Evolutionary conservation across 2,113 vertebrate genomes (phyloP).

Genomic region (Colistium nudipinnis): DNA sequence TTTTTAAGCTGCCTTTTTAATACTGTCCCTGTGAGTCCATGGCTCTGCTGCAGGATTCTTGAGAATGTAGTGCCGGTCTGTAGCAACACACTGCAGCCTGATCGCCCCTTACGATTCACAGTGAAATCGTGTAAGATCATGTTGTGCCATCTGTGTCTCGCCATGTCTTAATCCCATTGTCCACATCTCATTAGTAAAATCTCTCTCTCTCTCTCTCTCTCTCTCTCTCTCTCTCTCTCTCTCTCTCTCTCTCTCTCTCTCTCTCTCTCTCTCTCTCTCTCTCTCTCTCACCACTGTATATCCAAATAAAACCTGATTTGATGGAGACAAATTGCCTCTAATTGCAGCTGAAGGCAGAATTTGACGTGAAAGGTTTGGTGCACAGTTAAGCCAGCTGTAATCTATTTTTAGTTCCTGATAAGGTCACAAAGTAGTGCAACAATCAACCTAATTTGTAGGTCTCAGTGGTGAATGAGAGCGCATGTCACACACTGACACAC

Average conservation of each 20-base stretch:
- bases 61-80: constrained; percentile 42
- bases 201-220: background rate
- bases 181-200: background rate
- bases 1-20: constrained; percentile 48
- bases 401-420: background rate
- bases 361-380: background rate
- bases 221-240: too few species aligned
- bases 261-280: too few species aligned
- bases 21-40: constrained; percentile 50
- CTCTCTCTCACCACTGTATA: too few species aligned
- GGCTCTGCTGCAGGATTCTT: constrained; percentile 51
- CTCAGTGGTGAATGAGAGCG: constrained; percentile 24
- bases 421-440: background rate
- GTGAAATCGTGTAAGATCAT: background rate
- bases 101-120: constrained; percentile 14
- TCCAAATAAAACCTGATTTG: too few species aligned
- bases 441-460: constrained; percentile 3
- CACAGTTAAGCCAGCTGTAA: background rate
- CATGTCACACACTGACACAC: constrained; percentile 42
- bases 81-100: constrained; percentile 24
- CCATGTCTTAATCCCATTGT: background rate
- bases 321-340: background rate
- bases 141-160: background rate
- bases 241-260: too few species aligned
- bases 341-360: background rate